phyloP scores from a whole-genome alignment of 2,113 vertebrate genomes.

The Platysteira castanea region DNA sequence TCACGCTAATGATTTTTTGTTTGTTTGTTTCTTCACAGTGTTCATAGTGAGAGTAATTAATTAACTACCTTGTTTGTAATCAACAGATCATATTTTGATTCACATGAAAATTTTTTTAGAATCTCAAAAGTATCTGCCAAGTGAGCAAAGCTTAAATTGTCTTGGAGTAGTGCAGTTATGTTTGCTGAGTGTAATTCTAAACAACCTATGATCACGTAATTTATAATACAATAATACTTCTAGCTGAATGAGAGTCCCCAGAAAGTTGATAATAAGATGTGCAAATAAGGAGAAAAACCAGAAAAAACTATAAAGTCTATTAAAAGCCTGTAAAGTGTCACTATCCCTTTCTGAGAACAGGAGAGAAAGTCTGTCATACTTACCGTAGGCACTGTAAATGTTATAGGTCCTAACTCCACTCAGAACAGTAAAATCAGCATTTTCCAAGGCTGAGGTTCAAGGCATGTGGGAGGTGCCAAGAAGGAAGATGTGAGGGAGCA shows the following conservation, averaged over 20 bases:
- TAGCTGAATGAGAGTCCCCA: neutral
- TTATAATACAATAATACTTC: neutral
- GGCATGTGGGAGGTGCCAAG: fast-evolving
- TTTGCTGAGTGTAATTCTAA: neutral
- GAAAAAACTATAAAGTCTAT: neutral
- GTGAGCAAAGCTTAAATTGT: neutral
- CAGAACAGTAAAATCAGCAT: neutral
- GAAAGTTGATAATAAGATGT: neutral
- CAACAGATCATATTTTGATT: neutral
- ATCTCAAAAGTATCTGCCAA: neutral
- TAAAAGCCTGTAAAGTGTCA: neutral
- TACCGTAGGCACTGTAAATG: neutral
- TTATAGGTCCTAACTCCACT: neutral
- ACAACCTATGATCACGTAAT: neutral
- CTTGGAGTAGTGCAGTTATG: neutral
- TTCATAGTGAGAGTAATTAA: neutral
- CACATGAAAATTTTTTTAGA: neutral
- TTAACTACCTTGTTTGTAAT: neutral
- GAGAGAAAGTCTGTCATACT: neutral
- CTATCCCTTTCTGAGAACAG: neutral
- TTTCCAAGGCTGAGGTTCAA: neutral
- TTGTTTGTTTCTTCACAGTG: neutral
- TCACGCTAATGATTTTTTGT: neutral
- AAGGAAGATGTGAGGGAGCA: neutral
- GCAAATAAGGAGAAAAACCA: neutral